Percentiles rank a stretch among this genome's conserved stretches.
These are phyloP conservation scores for Homarus gammarus DNA, from an alignment of 2,888 invertebrate genomes.

Conservation along the genomic window DNA sequence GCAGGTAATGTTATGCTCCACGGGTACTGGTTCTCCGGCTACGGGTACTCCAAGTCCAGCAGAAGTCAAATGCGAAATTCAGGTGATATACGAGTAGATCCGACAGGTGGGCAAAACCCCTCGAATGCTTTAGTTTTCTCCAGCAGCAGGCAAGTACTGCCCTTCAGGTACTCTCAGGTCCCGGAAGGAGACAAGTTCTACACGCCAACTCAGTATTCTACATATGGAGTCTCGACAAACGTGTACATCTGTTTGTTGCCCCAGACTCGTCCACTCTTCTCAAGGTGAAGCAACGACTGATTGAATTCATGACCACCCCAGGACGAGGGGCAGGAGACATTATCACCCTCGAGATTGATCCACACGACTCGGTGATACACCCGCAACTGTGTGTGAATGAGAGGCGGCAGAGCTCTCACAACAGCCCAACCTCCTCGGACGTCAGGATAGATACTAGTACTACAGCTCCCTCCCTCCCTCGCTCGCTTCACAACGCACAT, in stretches of 20 bases:
- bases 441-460: not conserved
- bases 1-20: not conserved
- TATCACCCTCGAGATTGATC: not conserved
- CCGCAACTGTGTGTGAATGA: not conserved
- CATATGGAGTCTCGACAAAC: not conserved
- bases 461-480: no score
- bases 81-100: no score
- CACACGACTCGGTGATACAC: not conserved
- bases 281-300: not conserved
- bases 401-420: not conserved
- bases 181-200: not conserved
- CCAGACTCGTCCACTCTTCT: not conserved
- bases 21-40: no score
- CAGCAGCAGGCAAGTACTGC: not conserved
- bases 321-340: not conserved
- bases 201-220: not conserved
- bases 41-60: not conserved
- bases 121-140: no score
- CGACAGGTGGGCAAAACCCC: no score
- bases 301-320: not conserved
- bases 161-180: not conserved
- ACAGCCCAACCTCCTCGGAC: not conserved
- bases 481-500: not conserved
- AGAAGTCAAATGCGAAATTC: no score
- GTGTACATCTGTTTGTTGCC: not conserved